A percentile compares a stretch with the other conserved stretches of the same genome.
Evolutionary conservation across 2,888 invertebrate species (phyloP).

Genomic region (Leptopilina syphax): DNA sequence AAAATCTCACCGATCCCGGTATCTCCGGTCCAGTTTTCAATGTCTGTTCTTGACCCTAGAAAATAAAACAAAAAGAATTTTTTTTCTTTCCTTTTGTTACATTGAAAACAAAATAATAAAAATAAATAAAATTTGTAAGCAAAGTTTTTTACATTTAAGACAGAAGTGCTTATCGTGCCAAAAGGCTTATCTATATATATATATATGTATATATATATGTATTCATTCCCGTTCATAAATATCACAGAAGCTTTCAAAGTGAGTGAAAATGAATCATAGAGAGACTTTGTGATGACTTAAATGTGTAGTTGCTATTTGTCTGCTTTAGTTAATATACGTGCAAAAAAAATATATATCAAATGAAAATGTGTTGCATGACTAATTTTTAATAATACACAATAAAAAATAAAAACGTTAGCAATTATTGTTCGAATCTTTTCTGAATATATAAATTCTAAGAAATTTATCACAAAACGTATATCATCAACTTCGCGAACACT

Average conservation of each 20-base stretch:
- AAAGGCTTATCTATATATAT: not conserved
- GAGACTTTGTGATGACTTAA: slow-evolving; percentile 10
- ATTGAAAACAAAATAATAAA: not conserved
- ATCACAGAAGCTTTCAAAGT: not conserved
- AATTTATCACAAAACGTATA: not conserved
- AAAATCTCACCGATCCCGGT: too few species aligned
- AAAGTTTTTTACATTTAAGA: not conserved
- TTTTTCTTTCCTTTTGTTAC: not conserved
- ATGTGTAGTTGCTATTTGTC: slow-evolving; percentile 11
- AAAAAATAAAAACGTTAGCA: not conserved
- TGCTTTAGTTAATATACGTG: not conserved
- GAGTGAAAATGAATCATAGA: slow-evolving; percentile 21
- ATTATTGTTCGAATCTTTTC: not conserved
- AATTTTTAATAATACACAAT: not conserved
- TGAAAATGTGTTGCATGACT: not conserved
- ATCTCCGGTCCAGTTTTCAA: too few species aligned
- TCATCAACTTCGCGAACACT: not conserved
- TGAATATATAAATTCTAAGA: not conserved
- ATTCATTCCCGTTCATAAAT: not conserved
- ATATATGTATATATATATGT: not conserved
- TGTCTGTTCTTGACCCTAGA: not conserved
- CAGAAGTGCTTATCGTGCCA: not conserved
- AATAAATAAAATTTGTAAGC: not conserved
- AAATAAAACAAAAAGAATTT: too few species aligned
- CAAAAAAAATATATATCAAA: not conserved